Percentiles rank a stretch among this genome's conserved stretches.
Evolutionary conservation across 1,140 invertebrate species (phyloP).

Genomic region (Archegozetes longisetosus): DNA sequence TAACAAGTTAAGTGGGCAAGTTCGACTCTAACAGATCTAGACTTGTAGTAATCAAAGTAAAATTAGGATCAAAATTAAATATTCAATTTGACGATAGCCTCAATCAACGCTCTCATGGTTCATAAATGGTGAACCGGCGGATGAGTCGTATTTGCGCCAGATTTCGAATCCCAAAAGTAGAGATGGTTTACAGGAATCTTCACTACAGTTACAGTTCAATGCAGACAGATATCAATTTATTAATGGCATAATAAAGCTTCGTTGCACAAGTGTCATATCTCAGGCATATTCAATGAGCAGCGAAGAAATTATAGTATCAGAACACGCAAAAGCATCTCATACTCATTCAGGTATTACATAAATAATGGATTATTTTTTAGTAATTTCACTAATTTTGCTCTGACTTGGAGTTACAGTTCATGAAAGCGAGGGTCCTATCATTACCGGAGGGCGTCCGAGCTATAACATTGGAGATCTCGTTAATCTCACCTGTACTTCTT

Average conservation of each 20-base stretch:
- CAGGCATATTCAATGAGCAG: constrained; percentile 22
- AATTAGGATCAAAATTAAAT: too few relatives aligned
- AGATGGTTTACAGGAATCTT: constrained; percentile 16
- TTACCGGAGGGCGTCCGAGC: constrained; percentile 55
- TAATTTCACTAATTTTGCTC: too few relatives aligned
- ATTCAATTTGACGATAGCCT: too few relatives aligned
- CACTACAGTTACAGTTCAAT: constrained; percentile 17
- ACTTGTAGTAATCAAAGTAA: too few relatives aligned
- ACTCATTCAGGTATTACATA: background rate
- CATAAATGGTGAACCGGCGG: constrained; percentile 6
- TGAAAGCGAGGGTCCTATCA: constrained; percentile 46
- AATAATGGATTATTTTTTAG: background rate
- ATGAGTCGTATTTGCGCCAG: background rate
- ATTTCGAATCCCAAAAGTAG: background rate
- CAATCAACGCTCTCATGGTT: background rate
- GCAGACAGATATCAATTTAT: constrained; percentile 18
- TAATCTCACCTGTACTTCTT: constrained; percentile 64
- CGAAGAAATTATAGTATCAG: constrained; percentile 22
- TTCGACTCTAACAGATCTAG: too few relatives aligned
- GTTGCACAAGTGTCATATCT: constrained; percentile 21
- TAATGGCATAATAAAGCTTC: constrained; percentile 21
- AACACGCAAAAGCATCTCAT: constrained; percentile 6
- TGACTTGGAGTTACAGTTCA: too few relatives aligned
- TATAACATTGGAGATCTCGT: constrained; percentile 61
- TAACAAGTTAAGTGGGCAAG: too few relatives aligned